Evolutionary conservation across 2,113 vertebrate genomes (phyloP).

Genomic region (Oryctolagus cuniculus): mOryCun1.1 NC_091441.1:96166001-96166500

Average conservation of each 20-base stretch:
- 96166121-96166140: neutral
- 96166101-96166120: neutral
- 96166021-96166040: neutral
- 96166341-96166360: neutral
- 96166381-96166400: neutral
- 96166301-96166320: neutral
- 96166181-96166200: neutral
- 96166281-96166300: neutral
- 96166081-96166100: neutral
- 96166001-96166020: constrained; percentile 23
- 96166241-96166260: neutral
- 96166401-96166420: neutral
- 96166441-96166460: constrained; percentile 5
- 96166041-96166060: neutral
- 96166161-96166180: neutral
- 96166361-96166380: neutral
- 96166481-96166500: neutral
- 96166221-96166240: neutral
- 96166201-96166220: neutral
- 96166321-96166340: neutral
- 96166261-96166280: no score
- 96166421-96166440: neutral
- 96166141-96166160: neutral
- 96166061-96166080: neutral
- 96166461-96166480: constrained; percentile 6